Evolutionary conservation across 1,140 invertebrate genomes (phyloP), one percentile per base, ranked within the genome.

Genomic region (Solenopsis invicta): DNA sequence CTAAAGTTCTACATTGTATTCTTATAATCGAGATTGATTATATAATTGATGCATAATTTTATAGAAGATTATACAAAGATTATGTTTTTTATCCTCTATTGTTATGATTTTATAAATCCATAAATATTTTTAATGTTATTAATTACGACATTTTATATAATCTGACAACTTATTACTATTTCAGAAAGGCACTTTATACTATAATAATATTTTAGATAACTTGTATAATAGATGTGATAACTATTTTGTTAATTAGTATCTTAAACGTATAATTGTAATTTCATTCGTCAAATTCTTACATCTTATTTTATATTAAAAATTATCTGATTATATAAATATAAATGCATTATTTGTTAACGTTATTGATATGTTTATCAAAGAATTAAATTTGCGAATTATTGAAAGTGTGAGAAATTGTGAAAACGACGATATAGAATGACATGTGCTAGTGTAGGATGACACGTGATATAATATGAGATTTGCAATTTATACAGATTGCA

Each of bases 161-260:
- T 81, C 24, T 59, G 16, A 41, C 29, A 62, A 12, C 5, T 84
- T 84, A 72, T 34, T 84, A 34, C 16, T 59, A 50, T 76, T 64
- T 76, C 37, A 41, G 37, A 64, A 90, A 90, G 88, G 88, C 88
- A 90, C 88, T 78, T 82, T 72, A 59, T 62, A 21, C 56, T n/a
- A 34, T 48, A 75, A 75, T 69, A 16, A 24, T 69, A 66, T 29
- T 48, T 29, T 21, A 34, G 9, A 69, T 12, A 71, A 29, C 13
- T 67, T 82, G 13, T 62, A 21, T 64, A n/a, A 37, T 21, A 6
- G 1, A 56, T 34, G 16, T 50, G 21, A 18, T 61, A 12, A 50
- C 80, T 84, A 34, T 48, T 13, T 34, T 82, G 29, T 82, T 82
- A 52, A 69, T 56, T 56, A 56, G 56, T 81, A 29, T 74, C 24